Base-by-base conservation (phyloP, 1,140 invertebrate genomes). In the Pachypsylla venusta region DNA sequence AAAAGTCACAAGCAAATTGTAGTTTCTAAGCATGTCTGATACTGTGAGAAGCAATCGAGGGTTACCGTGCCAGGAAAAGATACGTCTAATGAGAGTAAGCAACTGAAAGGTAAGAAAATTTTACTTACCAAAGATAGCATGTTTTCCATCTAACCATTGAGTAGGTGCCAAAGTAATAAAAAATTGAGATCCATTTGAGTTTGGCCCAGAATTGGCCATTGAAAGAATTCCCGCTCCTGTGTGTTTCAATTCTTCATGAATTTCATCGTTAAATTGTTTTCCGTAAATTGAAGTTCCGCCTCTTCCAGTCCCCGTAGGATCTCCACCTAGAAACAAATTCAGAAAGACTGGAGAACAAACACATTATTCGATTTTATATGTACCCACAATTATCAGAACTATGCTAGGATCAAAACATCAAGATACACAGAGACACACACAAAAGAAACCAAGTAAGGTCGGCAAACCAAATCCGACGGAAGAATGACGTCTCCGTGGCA, bases 131-230 rank as follows among this genome's bases (percentile, higher is more conserved):
- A 98, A 98, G 69, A 98, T 95, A 7, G 93, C 79, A 72, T 99
- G 94, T 73, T 98, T 97, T 28, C 91, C 88, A 79, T 99, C 95
- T 5, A 99, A 74, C 93, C 94, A 98, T 65, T 97, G 93, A 4
- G 93, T 95, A 4, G 95, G 93, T 0, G 87, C 93, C 60, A 99
- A 72, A 0, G 94, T 98, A 22, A 99, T 93, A 67, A 98, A 99
- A 77, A 99, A 99, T 70, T 99, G 96, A 48, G 92, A 96, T 22
- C 94, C 94, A 75, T 99, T 99, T 16, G 90, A 89, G 68, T 98
- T 82, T 1, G 93, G 92, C 0, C 96, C 95, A 57, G 89, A 88
- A 77, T 98, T 98, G 22, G 86, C 86, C 85, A 89, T 89, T 19
- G 84, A 87, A 28, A 88, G 64, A 59, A 89, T 81, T 30, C 86